Percentiles rank a stretch among this genome's conserved stretches.
Evolutionary conservation across 1,140 invertebrate genomes (phyloP).

Genomic region (Rhizoglyphus robini): DNA sequence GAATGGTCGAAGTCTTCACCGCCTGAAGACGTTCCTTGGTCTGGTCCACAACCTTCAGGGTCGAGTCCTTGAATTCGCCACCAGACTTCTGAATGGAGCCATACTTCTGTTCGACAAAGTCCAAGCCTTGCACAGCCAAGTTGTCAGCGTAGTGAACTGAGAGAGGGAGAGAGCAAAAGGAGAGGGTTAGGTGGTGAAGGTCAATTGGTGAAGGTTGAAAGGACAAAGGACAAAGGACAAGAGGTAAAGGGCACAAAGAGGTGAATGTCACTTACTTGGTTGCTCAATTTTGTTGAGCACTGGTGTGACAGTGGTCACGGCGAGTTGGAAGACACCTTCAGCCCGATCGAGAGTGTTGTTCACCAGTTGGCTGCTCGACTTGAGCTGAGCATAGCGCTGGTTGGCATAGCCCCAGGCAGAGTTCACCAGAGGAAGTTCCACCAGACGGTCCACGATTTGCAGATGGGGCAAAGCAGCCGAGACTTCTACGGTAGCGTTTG

Average conservation of each 20-base stretch:
- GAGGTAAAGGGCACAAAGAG: too few species aligned
- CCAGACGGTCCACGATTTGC: neutral
- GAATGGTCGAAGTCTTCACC: neutral
- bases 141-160: neutral
- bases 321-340: neutral
- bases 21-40: neutral
- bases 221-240: too few species aligned
- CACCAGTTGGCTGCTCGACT: neutral
- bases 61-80: neutral
- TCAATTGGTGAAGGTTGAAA: neutral
- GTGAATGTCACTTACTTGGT: slow-evolving; percentile 16
- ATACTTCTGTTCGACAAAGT: neutral
- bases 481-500: neutral
- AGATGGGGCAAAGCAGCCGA: neutral
- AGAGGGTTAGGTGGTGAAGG: neutral
- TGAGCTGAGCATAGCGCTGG: neutral
- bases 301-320: neutral
- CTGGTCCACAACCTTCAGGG: neutral
- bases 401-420: neutral
- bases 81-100: neutral
- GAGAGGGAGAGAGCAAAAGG: too few species aligned
- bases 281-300: slow-evolving; percentile 6
- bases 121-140: neutral
- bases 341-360: neutral
- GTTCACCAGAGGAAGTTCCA: neutral